Evolutionary conservation across 1,140 invertebrate species (phyloP).

Genomic region (Achatina immaculata): DNA sequence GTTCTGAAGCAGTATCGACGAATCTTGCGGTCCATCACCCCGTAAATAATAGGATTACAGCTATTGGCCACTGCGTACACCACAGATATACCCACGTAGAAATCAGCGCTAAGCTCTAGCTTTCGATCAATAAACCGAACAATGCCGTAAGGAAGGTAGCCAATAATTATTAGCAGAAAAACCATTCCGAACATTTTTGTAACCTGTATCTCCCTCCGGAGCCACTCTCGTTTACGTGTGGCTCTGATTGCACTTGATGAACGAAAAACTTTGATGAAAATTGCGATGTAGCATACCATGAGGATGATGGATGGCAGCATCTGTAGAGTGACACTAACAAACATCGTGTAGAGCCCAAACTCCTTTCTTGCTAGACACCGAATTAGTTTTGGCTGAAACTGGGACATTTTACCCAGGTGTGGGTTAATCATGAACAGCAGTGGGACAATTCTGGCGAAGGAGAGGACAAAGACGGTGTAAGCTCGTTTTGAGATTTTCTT

Average conservation of each 20-base stretch:
- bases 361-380: slow-evolving; percentile 66
- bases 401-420: slow-evolving; percentile 65
- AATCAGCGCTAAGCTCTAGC: slow-evolving; percentile 62
- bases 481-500: slow-evolving; percentile 67
- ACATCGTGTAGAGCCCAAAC: slow-evolving; percentile 63
- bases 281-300: slow-evolving; percentile 68
- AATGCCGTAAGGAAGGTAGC: slow-evolving; percentile 69
- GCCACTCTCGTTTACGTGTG: slow-evolving; percentile 60
- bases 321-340: slow-evolving; percentile 66
- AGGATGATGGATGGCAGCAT: slow-evolving; percentile 68
- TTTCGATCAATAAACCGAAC: slow-evolving; percentile 66
- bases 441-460: slow-evolving; percentile 65
- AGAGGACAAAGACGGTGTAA: slow-evolving; percentile 66
- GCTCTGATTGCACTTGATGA: slow-evolving; percentile 58
- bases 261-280: slow-evolving; percentile 68
- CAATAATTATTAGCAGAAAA: slow-evolving; percentile 68
- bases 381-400: slow-evolving; percentile 67
- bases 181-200: slow-evolving; percentile 72
- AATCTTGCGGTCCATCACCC: slow-evolving; percentile 68
- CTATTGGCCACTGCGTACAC: slow-evolving; percentile 69
- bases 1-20: slow-evolving; percentile 61
- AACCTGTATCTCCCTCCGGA: slow-evolving; percentile 69
- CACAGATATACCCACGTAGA: slow-evolving; percentile 69
- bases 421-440: slow-evolving; percentile 65
- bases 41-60: slow-evolving; percentile 69